Percentiles rank a stretch among this genome's conserved stretches.
phyloP scores from a whole-genome alignment of 2,888 invertebrate genomes.

The Brachyopa scutellaris region DNA sequence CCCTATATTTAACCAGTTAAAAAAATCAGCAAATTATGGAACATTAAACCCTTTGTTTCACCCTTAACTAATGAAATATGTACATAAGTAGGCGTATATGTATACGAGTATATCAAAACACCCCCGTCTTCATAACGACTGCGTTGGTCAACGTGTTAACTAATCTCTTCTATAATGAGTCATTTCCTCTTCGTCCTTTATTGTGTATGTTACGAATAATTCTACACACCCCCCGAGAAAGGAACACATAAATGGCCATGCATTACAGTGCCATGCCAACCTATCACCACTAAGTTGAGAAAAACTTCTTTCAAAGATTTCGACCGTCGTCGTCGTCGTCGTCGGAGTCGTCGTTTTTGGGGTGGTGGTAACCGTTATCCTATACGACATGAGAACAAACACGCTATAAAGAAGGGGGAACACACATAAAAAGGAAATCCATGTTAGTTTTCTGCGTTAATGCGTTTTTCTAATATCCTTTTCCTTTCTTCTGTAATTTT shows the following conservation, averaged over 20 bases:
- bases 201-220: too few relatives aligned
- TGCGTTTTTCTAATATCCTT: constrained; percentile 62
- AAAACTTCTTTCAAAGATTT: constrained; percentile 12
- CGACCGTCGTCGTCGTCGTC: not conserved
- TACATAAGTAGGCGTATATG: constrained; percentile 49
- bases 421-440: constrained; percentile 63
- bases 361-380: too few relatives aligned
- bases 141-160: not conserved
- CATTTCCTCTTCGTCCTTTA: constrained; percentile 2
- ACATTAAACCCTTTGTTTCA: too few relatives aligned
- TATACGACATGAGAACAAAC: not conserved
- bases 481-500: not conserved
- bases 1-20: too few relatives aligned
- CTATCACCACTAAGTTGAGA: not conserved
- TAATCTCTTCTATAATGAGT: constrained; percentile 12
- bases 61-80: too few relatives aligned
- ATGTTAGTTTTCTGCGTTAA: constrained; percentile 65
- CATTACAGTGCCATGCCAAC: not conserved
- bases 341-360: too few relatives aligned
- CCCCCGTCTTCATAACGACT: not conserved
- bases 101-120: not conserved
- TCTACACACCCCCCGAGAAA: not conserved
- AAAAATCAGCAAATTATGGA: too few relatives aligned
- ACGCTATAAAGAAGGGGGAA: constrained; percentile 45
- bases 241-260: not conserved